These are phyloP conservation scores for Microdon myrmicae DNA, from an alignment of 2,888 invertebrate genomes.

Conservation along the genomic window DNA sequence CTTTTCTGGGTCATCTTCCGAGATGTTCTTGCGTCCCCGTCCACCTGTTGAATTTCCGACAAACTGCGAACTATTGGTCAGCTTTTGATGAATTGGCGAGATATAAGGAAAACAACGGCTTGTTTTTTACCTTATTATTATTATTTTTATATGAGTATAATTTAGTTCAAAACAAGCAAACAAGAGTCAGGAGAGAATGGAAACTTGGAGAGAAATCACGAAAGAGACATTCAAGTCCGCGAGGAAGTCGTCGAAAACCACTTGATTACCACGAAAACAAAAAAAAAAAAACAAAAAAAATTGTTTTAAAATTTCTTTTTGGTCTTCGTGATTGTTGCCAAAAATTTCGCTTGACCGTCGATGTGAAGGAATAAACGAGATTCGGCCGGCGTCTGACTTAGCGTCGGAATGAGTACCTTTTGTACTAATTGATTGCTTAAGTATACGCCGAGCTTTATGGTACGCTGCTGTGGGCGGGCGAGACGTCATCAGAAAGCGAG, in stretches of 20 bases:
- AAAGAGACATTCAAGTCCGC: no score
- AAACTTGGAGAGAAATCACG: background rate
- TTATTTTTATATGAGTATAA: no score
- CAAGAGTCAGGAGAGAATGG: background rate
- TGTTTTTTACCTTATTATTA: no score
- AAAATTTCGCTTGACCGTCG: slow-evolving; percentile 18
- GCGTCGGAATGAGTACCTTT: slow-evolving; percentile 40
- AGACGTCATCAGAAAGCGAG: slow-evolving; percentile 14
- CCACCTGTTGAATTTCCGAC: slow-evolving; percentile 4
- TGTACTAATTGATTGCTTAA: slow-evolving; percentile 44
- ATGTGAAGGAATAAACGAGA: slow-evolving; percentile 17
- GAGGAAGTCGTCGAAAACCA: no score
- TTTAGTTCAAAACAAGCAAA: background rate
- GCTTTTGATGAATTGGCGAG: no score
- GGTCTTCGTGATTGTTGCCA: slow-evolving; percentile 2
- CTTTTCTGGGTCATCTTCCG: slow-evolving; percentile 1
- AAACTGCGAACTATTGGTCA: background rate
- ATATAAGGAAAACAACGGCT: no score
- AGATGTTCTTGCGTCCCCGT: slow-evolving; percentile 8
- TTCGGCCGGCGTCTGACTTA: slow-evolving; percentile 34
- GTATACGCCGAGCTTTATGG: slow-evolving; percentile 18
- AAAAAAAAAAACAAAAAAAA: no score
- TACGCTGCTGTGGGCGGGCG: background rate
- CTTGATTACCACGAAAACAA: no score
- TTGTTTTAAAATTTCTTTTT: slow-evolving; percentile 3